Evolutionary conservation across 2,888 invertebrate genomes (phyloP).

Genomic region (Mythimna pallens): DNA sequence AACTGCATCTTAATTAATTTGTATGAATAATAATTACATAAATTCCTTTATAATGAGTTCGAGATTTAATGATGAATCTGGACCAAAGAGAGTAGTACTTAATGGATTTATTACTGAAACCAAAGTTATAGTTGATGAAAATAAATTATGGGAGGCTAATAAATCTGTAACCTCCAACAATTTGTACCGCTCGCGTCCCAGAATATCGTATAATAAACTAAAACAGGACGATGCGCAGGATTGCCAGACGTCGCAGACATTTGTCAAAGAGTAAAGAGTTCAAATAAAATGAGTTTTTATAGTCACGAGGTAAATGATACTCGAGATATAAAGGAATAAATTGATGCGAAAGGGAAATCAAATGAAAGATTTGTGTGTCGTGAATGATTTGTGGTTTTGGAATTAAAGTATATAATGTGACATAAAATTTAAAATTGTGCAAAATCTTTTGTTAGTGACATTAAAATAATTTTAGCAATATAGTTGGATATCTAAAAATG

Average conservation of each 20-base stretch:
- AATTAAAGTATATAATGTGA: neutral
- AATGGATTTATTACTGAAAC: conserved; percentile 43
- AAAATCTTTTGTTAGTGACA: neutral
- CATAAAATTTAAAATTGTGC: neutral
- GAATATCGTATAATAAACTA: conserved; percentile 70
- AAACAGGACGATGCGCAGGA: conserved; percentile 60
- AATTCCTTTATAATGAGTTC: conserved; percentile 21
- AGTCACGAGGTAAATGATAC: conserved; percentile 57
- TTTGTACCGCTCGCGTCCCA: conserved; percentile 68
- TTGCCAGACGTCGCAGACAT: conserved; percentile 64
- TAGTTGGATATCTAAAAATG: too few species aligned
- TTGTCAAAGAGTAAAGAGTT: conserved; percentile 74
- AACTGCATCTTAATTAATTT: conserved; percentile 31
- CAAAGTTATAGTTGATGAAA: conserved; percentile 35
- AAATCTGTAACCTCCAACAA: conserved; percentile 68
- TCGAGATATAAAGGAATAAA: conserved; percentile 36
- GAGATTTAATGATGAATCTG: conserved; percentile 10
- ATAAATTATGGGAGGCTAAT: conserved; percentile 51
- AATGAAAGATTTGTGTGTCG: conserved; percentile 58
- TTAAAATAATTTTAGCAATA: neutral
- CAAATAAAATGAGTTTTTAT: conserved; percentile 67
- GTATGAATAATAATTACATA: conserved; percentile 26
- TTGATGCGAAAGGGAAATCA: conserved; percentile 55
- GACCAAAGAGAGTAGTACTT: conserved; percentile 12
- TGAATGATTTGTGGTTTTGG: conserved; percentile 28